A percentile compares a stretch with the other conserved stretches of the same genome.
These are phyloP conservation scores for Chelonus formosanus DNA, from an alignment of 2,888 invertebrate species.

Conservation along the genomic window DNA sequence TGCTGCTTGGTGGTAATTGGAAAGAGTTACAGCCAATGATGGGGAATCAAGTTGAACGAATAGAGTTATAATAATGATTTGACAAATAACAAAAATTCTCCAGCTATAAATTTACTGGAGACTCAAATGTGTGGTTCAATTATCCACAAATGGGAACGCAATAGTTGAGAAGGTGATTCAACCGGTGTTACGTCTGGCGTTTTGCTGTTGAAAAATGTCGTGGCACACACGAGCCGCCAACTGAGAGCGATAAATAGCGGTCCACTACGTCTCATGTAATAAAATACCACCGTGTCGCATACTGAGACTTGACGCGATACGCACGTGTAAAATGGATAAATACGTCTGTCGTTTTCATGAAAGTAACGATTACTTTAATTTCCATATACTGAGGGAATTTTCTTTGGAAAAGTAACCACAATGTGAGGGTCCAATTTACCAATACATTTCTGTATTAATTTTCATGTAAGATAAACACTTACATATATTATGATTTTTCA, in stretches of 20 bases:
- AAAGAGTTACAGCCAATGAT: too few species aligned
- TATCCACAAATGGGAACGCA: slow-evolving; percentile 20
- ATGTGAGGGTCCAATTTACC: too few species aligned
- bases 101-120: too few species aligned
- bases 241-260: slow-evolving; percentile 28
- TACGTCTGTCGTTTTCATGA: slow-evolving; percentile 10
- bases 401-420: too few species aligned
- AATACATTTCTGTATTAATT: too few species aligned
- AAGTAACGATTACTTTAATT: too few species aligned
- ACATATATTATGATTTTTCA: too few species aligned
- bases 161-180: slow-evolving; percentile 10
- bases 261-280: slow-evolving; percentile 22
- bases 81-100: too few species aligned
- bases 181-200: slow-evolving; percentile 22
- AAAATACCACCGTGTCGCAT: slow-evolving; percentile 15
- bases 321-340: slow-evolving; percentile 9
- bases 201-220: slow-evolving; percentile 27
- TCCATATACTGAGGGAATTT: too few species aligned
- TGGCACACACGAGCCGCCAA: slow-evolving; percentile 9
- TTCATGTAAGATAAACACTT: too few species aligned
- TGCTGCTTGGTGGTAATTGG: too few species aligned
- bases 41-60: background rate
- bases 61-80: slow-evolving; percentile 4
- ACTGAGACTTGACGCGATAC: slow-evolving; percentile 10
- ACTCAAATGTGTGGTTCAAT: slow-evolving; percentile 14